Evolutionary conservation across 2,888 invertebrate species (phyloP).

Genomic region (Xanthia icteritia): DNA sequence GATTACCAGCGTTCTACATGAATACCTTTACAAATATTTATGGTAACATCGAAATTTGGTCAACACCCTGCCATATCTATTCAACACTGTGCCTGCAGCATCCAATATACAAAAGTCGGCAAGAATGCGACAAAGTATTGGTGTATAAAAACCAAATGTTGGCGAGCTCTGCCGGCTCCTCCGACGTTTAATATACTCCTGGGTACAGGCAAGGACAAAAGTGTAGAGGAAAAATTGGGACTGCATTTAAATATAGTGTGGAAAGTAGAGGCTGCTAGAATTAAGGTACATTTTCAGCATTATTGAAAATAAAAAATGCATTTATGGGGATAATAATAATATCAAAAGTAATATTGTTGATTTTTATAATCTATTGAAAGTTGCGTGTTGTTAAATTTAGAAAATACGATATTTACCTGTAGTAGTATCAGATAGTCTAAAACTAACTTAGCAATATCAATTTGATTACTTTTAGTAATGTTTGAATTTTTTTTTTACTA

Average conservation of each 20-base stretch:
- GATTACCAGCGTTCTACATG: no score
- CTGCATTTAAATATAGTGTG: conserved; percentile 22
- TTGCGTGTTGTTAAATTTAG: not conserved
- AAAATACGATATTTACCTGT: not conserved
- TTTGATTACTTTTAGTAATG: no score
- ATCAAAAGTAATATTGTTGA: not conserved
- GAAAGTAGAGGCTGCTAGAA: not conserved
- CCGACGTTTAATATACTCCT: conserved; percentile 88
- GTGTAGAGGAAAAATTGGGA: conserved; percentile 46
- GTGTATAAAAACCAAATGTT: conserved; percentile 90
- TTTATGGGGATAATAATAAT: not conserved
- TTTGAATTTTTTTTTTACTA: no score
- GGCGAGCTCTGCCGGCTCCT: conserved; percentile 83
- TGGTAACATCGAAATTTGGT: not conserved
- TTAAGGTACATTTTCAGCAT: not conserved
- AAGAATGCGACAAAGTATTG: conserved; percentile 90
- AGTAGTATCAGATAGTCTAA: not conserved
- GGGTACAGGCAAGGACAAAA: conserved; percentile 74
- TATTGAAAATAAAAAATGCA: not conserved
- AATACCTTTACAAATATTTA: not conserved
- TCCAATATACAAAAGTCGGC: conserved; percentile 88
- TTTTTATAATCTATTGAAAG: not conserved
- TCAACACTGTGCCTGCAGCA: conserved; percentile 52
- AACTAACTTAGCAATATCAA: not conserved
- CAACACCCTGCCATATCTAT: conserved; percentile 40